Evolutionary conservation across 1,140 invertebrate genomes (phyloP), one percentile per base, ranked within the genome.

Genomic region (Dufourea novaeangliae): DNA sequence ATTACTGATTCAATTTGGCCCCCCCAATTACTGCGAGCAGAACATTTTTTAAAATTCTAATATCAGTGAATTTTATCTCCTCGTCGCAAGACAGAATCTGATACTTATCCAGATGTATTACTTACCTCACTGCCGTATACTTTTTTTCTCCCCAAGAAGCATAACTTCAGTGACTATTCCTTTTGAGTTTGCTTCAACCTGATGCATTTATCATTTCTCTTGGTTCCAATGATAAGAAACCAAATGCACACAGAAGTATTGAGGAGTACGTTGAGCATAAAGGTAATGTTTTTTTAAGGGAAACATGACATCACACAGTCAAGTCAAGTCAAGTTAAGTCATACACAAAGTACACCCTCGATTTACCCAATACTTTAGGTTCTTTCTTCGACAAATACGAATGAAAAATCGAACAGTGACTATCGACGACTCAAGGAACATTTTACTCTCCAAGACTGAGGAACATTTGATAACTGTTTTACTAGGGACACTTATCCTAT

Each of bases 401-500:
- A 6, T 22, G 25, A 41, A 44, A 59, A 64, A 69, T 69, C 41
- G 39, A 76, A 70, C 66, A 68, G 12, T 34, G 27, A 68, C 25
- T 61, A 69, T 17, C 67, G 4, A 44, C 8, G 37, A 78, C 64
- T 71, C 54, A 34, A 67, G 52, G 27, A 73, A 75, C 32, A 68
- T 70, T 74, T 66, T 61, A 75, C 50, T 71, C 32, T 71, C 63
- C 37, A 81, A 81, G 79, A 81, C 79, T 81, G 79, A 81, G 46
- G 59, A 78, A 73, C 52, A 56, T 81, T 81, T 81, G 68, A 73
- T 67, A 78, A 67, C 63, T 54, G n/a, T 81, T 81, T 7, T 73
- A 61, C 34, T 77, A 77, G 73, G 73, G 41, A 64, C 27, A 29
- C 62, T 59, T 59, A 57, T 72, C 68, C 34, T 78, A 69, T 44